Percentiles rank a stretch among this genome's conserved stretches.
phyloP scores from a whole-genome alignment of 2,797 vertebrate species.

The Anabacerthia variegaticeps region DNA sequence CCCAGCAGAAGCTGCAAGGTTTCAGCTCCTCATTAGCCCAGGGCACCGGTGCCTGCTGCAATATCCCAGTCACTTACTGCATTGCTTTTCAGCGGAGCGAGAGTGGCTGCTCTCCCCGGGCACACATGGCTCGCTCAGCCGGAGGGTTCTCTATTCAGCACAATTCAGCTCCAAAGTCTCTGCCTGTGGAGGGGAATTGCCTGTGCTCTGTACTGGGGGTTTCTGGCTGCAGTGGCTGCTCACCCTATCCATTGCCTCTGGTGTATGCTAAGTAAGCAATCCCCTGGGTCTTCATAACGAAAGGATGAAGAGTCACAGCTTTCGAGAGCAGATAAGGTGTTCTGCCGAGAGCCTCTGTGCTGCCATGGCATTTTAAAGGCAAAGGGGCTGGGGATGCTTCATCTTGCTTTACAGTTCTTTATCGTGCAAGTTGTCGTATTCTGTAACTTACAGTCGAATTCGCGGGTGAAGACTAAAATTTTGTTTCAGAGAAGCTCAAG shows the following conservation, averaged over 20 bases:
- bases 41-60: slow-evolving; percentile 45
- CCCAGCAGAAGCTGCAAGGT: slow-evolving; percentile 13
- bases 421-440: background rate
- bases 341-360: slow-evolving; percentile 44
- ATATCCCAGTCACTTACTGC: slow-evolving; percentile 62
- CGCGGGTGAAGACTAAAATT: background rate
- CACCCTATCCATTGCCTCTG: slow-evolving; percentile 59
- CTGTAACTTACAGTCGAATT: background rate
- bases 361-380: slow-evolving; percentile 72
- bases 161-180: slow-evolving; percentile 30
- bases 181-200: slow-evolving; percentile 15
- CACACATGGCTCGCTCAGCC: slow-evolving; percentile 50
- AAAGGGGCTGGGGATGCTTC: slow-evolving; percentile 46
- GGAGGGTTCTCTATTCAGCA: slow-evolving; percentile 27
- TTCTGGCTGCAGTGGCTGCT: slow-evolving; percentile 51
- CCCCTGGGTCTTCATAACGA: slow-evolving; percentile 44
- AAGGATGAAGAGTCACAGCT: slow-evolving; percentile 53
- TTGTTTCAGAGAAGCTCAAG: background rate
- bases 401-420: background rate
- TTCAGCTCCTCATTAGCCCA: background rate
- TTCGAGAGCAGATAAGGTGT: slow-evolving; percentile 55
- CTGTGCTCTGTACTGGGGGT: background rate
- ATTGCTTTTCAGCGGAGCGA: slow-evolving; percentile 39
- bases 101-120: slow-evolving; percentile 33
- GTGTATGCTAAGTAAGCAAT: slow-evolving; percentile 61